Base-by-base conservation (phyloP, 2,888 invertebrate species). In the Clistopyga incitator region DNA sequence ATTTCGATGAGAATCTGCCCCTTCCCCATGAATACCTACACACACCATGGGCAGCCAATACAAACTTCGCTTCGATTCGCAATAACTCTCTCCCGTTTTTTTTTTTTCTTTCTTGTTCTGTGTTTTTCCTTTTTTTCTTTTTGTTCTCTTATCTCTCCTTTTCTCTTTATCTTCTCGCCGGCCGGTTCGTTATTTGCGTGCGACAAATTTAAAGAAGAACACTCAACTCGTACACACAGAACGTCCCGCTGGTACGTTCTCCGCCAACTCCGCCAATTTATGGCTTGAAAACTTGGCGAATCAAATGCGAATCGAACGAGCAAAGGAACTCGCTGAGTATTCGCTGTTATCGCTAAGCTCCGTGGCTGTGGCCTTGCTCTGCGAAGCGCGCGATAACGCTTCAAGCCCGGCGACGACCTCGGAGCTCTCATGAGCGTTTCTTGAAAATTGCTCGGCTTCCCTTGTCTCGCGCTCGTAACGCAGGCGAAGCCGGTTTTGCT, bases 331-430 rank as follows among this genome's bases (percentile, higher is more conserved):
- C 20, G 64, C 18, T 38, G 64, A 64, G 64, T 38, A 64, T 64
- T 68, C 13, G 59, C 38, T 61, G 74, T 82, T 84, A 84, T 84
- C 77, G 79, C 77, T 42, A 59, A 72, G 77, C 67, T 64, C 15
- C 38, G 54, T 23, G 45, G 34, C 45, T 42, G 56, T 84, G 61
- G 78, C 81, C 81, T 84, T 78, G 81, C 77, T 74, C 72, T 61
- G 70, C 64, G 64, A n/a, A 52, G 70, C 64, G 68, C n/a, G 52
- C 81, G 84, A 84, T 84, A 84, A 84, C 70, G 72, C 45, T 38
- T 42, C 68, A 81, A 54, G 47, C 38, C 47, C 81, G 23, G 45
- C 74, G 77, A 56, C 81, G 74, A 47, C 67, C 61, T 20, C 52
- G 72, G 61, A 52, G 64, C 68, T 67, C 61, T 47, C 72, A 20